phyloP scores from a whole-genome alignment of 2,888 invertebrate genomes.

The Tachina fera region DNA sequence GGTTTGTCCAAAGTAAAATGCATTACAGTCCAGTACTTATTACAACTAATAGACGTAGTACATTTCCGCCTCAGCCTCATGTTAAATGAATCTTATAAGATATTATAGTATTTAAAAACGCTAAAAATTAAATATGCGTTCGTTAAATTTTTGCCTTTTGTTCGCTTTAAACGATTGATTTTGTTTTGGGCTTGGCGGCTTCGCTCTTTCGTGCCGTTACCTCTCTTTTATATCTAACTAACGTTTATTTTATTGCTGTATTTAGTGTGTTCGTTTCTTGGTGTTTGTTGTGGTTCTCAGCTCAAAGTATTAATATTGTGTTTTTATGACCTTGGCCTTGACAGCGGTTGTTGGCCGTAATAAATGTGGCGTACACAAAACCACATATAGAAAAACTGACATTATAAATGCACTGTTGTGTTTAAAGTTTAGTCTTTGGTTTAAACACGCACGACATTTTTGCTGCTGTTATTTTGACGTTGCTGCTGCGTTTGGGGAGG shows the following conservation, averaged over 20 bases:
- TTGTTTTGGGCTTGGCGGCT: conserved; percentile 28
- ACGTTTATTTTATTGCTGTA: conserved; percentile 48
- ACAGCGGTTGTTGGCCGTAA: conserved; percentile 74
- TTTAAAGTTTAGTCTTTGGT: conserved; percentile 35
- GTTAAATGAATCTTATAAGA: no score
- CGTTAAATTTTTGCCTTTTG: no score
- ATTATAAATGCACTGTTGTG: conserved; percentile 42
- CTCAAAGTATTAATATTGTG: conserved; percentile 29
- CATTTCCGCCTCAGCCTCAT: no score
- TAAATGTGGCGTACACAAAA: conserved; percentile 50
- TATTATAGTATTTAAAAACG: no score
- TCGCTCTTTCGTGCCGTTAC: neutral
- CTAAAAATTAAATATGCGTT: no score
- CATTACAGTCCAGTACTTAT: no score
- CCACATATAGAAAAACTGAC: conserved; percentile 53
- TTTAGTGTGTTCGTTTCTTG: conserved; percentile 7
- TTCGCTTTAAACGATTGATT: neutral
- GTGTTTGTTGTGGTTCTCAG: conserved; percentile 37
- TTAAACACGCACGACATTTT: conserved; percentile 64
- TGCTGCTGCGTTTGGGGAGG: conserved; percentile 1
- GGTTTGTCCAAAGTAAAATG: no score
- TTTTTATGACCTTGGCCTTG: conserved; percentile 75
- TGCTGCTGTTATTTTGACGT: conserved; percentile 33
- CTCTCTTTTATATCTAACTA: conserved; percentile 56
- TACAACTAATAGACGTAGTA: no score